Conservation (phyloP, 2,888 invertebrate species). For the Epirrhoe tristata region DNA sequence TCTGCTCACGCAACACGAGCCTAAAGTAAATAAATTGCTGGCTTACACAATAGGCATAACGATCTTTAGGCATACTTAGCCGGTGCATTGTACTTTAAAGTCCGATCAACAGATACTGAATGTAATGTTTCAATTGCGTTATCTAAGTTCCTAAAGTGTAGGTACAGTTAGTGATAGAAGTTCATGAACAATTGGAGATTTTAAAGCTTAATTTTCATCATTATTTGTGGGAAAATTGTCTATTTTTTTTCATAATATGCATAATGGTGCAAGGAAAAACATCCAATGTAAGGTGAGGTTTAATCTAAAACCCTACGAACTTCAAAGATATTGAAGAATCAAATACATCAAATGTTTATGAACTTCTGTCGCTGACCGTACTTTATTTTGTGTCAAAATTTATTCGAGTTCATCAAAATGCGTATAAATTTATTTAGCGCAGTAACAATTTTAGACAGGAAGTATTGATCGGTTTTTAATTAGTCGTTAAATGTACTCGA, state of each 20-base stretch:
- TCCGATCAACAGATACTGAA: conserved; percentile 38
- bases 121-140: conserved; percentile 4
- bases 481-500: conserved; percentile 39
- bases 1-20: conserved; percentile 54
- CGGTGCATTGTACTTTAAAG: conserved; percentile 42
- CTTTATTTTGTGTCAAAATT: conserved; percentile 4
- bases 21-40: conserved; percentile 44
- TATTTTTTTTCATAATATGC: too few species aligned
- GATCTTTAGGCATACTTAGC: conserved; percentile 41
- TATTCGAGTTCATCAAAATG: conserved; percentile 17
- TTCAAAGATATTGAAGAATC: too few species aligned
- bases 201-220: too few species aligned
- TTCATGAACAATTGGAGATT: too few species aligned
- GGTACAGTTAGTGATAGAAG: too few species aligned
- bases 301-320: too few species aligned
- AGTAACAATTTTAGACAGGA: conserved; percentile 29
- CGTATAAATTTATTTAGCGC: conserved; percentile 24
- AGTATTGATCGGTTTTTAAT: conserved; percentile 35
- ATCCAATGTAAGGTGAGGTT: too few species aligned
- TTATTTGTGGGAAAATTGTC: too few species aligned
- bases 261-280: too few species aligned
- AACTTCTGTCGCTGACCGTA: too few species aligned
- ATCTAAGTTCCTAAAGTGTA: not conserved
- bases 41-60: conserved; percentile 39
- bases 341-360: too few species aligned